phyloP scores from a whole-genome alignment of 2,797 vertebrate species.

The Tragelaphus oryx region DNA sequence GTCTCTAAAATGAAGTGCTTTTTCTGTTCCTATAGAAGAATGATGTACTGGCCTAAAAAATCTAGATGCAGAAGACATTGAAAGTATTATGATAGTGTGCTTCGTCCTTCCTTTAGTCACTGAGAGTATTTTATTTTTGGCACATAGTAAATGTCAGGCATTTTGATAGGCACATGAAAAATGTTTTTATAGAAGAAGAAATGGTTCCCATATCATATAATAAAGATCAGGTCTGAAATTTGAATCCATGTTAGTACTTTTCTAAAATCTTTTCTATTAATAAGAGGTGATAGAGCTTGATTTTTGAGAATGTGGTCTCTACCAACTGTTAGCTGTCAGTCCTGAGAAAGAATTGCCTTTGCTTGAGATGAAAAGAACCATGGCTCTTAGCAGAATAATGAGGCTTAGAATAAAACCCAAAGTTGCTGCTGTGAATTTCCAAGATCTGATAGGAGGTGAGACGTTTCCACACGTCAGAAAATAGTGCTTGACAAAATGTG shows the following conservation, averaged over 20 bases:
- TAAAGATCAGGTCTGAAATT: neutral
- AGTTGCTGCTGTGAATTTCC: neutral
- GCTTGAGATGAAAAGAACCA: neutral
- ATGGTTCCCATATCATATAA: neutral
- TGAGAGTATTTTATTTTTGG: neutral
- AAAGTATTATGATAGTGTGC: neutral
- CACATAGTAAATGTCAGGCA: neutral
- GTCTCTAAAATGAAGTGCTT: neutral
- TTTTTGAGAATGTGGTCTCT: neutral
- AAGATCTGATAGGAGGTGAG: neutral
- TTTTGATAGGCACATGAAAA: neutral
- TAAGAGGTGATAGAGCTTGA: neutral
- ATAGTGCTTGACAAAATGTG: neutral
- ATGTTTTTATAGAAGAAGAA: neutral
- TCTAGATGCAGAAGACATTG: neutral
- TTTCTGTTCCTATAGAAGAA: neutral
- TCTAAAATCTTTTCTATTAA: neutral
- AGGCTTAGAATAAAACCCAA: neutral
- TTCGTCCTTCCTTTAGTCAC: neutral
- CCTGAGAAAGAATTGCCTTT: neutral
- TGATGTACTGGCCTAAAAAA: neutral
- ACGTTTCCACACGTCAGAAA: neutral
- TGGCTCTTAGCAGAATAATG: neutral
- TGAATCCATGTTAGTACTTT: neutral
- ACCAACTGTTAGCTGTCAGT: neutral